phyloP scores from a whole-genome alignment of 2,888 invertebrate species.

The Cantharis lateralis region DNA sequence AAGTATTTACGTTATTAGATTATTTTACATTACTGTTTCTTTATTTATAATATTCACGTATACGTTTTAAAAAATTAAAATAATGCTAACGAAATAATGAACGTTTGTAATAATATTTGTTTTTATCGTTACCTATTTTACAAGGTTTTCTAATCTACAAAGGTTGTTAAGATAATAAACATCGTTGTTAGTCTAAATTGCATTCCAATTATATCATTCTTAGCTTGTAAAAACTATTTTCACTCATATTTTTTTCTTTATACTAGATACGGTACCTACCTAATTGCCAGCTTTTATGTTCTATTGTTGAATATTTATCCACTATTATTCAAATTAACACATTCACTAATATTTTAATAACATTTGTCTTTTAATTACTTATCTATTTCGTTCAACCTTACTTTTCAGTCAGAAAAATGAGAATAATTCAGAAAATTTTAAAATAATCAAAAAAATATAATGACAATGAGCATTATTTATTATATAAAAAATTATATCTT shows the following conservation, averaged over 20 bases:
- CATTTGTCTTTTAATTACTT: neutral
- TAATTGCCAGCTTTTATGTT: neutral
- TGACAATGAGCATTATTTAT: too few relatives aligned
- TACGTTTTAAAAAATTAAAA: neutral
- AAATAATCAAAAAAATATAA: too few relatives aligned
- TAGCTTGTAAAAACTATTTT: neutral
- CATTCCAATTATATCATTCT: constrained; percentile 8
- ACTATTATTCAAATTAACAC: neutral
- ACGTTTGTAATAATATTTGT: neutral
- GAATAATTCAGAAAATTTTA: neutral
- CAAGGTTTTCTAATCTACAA: neutral
- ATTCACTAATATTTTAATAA: neutral
- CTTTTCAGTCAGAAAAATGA: neutral
- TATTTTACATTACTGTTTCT: neutral
- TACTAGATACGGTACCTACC: neutral
- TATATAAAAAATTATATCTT: too few relatives aligned
- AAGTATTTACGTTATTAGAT: neutral
- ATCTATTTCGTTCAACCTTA: neutral
- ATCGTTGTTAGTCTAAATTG: constrained; percentile 3
- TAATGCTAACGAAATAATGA: neutral
- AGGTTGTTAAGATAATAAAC: constrained; percentile 10
- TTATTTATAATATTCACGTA: neutral
- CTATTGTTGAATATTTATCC: neutral
- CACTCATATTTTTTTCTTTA: neutral
- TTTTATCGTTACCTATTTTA: neutral